Evolutionary conservation across 1,140 invertebrate genomes (phyloP).

Genomic region (Ericerus pela): DNA sequence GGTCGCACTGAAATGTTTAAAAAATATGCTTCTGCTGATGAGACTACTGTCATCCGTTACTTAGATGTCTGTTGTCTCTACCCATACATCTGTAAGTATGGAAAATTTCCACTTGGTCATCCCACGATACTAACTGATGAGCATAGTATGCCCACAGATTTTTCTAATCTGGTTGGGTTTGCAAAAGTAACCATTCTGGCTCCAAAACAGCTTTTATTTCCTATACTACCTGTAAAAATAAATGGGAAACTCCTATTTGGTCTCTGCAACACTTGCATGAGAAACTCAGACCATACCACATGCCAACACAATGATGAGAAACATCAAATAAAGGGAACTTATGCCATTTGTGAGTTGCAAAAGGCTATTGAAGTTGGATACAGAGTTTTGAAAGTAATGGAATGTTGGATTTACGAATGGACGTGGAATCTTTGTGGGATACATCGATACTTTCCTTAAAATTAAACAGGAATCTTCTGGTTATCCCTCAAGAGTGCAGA

Average conservation of each 20-base stretch:
- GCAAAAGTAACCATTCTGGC: conserved; percentile 27
- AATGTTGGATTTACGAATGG: conserved; percentile 30
- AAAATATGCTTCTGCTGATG: conserved; percentile 23
- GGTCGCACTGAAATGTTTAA: conserved; percentile 3
- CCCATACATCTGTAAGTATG: conserved; percentile 28
- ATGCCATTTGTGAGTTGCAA: conserved; percentile 28
- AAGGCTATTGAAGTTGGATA: conserved; percentile 29
- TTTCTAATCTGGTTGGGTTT: conserved; percentile 20
- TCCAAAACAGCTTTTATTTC: conserved; percentile 26
- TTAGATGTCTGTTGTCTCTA: conserved; percentile 28
- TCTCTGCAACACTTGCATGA: conserved; percentile 24
- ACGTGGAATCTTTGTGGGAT: conserved; percentile 25
- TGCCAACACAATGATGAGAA: conserved; percentile 27
- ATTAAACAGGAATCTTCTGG: conserved; percentile 28
- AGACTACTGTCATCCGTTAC: conserved; percentile 15
- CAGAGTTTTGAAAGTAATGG: conserved; percentile 27
- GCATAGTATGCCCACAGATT: conserved; percentile 14
- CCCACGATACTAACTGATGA: conserved; percentile 27
- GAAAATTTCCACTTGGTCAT: conserved; percentile 27
- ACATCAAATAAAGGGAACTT: conserved; percentile 28
- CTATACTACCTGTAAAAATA: conserved; percentile 24
- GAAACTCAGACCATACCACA: conserved; percentile 3
- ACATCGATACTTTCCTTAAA: conserved; percentile 29
- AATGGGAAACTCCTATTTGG: conserved; percentile 27
- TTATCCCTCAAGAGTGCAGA: conserved; percentile 26